A percentile compares a stretch with the other conserved stretches of the same genome.
Evolutionary conservation across 2,888 invertebrate genomes (phyloP).

Genomic region (Meloe dianella): DNA sequence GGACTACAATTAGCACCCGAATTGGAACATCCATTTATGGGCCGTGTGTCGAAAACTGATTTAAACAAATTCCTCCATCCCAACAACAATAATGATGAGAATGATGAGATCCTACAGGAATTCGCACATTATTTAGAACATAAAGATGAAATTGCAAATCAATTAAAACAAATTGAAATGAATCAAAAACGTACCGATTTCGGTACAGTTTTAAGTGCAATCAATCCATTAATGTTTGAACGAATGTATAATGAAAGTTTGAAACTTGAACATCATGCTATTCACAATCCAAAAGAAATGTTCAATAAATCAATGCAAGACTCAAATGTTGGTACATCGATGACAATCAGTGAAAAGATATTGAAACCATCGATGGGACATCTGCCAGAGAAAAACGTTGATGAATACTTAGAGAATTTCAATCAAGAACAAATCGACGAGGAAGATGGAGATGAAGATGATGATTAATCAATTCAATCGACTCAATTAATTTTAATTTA

Average conservation of each 20-base stretch:
- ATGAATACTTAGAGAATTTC: conserved; percentile 22
- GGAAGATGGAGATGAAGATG: background rate
- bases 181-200: conserved; percentile 12
- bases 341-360: conserved; percentile 28
- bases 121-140: conserved; percentile 3
- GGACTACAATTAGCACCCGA: conserved; percentile 35
- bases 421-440: background rate
- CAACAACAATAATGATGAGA: background rate
- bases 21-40: conserved; percentile 45
- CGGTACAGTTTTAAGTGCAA: conserved; percentile 38
- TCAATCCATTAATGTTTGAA: conserved; percentile 44
- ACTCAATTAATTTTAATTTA: background rate
- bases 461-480: background rate
- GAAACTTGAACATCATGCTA: conserved; percentile 19
- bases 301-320: background rate
- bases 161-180: background rate
- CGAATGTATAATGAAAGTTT: conserved; percentile 40
- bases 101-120: conserved; percentile 20
- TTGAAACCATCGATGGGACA: conserved; percentile 44
- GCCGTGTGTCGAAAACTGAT: conserved; percentile 30
- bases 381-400: conserved; percentile 28
- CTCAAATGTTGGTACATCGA: conserved; percentile 25
- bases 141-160: conserved; percentile 5
- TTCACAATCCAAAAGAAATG: background rate
- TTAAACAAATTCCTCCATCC: conserved; percentile 24